These are phyloP conservation scores for Pasiphila rectangulata DNA, from an alignment of 2,888 invertebrate species.

Conservation along the genomic window DNA sequence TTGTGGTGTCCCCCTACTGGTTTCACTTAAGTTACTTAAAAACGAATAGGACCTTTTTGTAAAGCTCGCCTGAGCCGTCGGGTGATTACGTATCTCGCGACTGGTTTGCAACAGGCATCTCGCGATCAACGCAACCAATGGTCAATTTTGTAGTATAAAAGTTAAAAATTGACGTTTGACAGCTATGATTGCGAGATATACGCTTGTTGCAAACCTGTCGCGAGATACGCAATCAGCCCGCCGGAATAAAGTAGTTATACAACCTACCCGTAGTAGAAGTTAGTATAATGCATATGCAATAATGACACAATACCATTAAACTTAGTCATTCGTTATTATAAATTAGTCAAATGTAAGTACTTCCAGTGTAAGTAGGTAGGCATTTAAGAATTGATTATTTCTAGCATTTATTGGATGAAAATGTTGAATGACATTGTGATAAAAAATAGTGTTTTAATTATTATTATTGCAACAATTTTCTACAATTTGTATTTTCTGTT, in stretches of 20 bases:
- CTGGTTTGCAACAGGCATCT: too few relatives aligned
- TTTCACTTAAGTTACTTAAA: too few relatives aligned
- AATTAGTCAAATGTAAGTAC: slow-evolving; percentile 18
- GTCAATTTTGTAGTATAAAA: too few relatives aligned
- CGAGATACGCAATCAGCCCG: too few relatives aligned
- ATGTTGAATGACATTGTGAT: slow-evolving; percentile 21
- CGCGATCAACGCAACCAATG: too few relatives aligned
- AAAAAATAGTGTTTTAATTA: slow-evolving; percentile 14
- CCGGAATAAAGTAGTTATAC: not conserved
- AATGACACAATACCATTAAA: slow-evolving; percentile 12
- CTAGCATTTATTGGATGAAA: slow-evolving; percentile 13
- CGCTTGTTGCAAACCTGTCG: too few relatives aligned
- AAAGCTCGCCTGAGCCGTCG: too few relatives aligned
- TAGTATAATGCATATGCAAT: not conserved
- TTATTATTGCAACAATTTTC: slow-evolving; percentile 15
- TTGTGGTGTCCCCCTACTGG: too few relatives aligned
- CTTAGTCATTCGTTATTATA: slow-evolving; percentile 25
- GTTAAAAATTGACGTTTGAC: too few relatives aligned
- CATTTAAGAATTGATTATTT: slow-evolving; percentile 4
- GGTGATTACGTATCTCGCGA: too few relatives aligned
- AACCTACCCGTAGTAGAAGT: not conserved
- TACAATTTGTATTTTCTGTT: slow-evolving; percentile 31
- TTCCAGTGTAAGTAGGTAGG: slow-evolving; percentile 12
- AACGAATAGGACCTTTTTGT: too few relatives aligned
- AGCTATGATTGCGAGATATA: too few relatives aligned